A percentile compares a stretch with the other conserved stretches of the same genome.
Evolutionary conservation across 2,888 invertebrate species (phyloP).

Genomic region (Cryptophagus acutangulus): DNA sequence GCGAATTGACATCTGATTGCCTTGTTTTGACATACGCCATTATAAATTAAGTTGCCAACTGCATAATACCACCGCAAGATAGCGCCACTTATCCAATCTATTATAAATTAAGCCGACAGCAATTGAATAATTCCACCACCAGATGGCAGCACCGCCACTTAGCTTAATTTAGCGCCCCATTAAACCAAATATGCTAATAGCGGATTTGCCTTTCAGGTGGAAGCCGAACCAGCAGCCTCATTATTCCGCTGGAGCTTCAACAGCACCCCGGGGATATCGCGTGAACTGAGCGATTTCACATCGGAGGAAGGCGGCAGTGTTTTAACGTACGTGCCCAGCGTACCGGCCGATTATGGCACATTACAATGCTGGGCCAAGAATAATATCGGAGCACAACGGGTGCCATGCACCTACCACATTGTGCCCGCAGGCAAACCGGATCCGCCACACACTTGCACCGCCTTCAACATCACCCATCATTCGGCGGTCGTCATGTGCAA

Average conservation of each 20-base stretch:
- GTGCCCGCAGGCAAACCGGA: slow-evolving; percentile 63
- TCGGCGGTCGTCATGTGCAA: slow-evolving; percentile 50
- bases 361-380: slow-evolving; percentile 71
- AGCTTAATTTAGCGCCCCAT: too few species aligned
- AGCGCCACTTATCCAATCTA: too few species aligned
- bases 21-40: too few species aligned
- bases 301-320: slow-evolving; percentile 42
- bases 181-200: too few species aligned
- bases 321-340: slow-evolving; percentile 54
- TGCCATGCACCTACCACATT: slow-evolving; percentile 71
- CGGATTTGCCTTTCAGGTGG: slow-evolving; percentile 60
- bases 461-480: slow-evolving; percentile 51
- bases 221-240: slow-evolving; percentile 68
- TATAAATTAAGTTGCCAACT: too few species aligned
- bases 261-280: slow-evolving; percentile 54
- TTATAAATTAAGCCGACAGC: too few species aligned
- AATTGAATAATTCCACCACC: too few species aligned
- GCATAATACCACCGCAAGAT: too few species aligned
- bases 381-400: slow-evolving; percentile 63
- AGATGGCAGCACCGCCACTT: too few species aligned
- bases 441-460: slow-evolving; percentile 50
- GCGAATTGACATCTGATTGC: too few species aligned
- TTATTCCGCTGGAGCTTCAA: slow-evolving; percentile 64
- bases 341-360: slow-evolving; percentile 68
- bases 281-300: slow-evolving; percentile 47